A percentile compares a stretch with the other conserved stretches of the same genome.
Evolutionary conservation across 1,140 invertebrate species (phyloP).

Genomic region (Lasioglossum albipes): DNA sequence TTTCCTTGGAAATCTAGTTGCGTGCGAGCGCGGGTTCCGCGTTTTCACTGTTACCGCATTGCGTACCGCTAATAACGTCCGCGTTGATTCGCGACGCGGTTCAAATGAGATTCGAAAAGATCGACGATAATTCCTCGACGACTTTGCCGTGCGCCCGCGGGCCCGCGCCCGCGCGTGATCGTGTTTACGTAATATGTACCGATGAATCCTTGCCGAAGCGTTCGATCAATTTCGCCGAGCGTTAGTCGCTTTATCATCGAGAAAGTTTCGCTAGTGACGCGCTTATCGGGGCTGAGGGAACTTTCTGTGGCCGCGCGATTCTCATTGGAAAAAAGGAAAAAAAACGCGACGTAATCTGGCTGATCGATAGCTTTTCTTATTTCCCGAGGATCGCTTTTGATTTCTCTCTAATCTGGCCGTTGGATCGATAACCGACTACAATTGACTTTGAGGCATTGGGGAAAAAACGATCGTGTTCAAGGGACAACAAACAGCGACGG

Average conservation of each 20-base stretch:
- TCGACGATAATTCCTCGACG: slow-evolving; percentile 10
- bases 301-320: neutral
- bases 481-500: too few species aligned
- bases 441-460: too few species aligned
- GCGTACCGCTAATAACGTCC: slow-evolving; percentile 2
- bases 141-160: neutral
- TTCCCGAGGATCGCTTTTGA: neutral
- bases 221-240: neutral
- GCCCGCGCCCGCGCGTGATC: neutral
- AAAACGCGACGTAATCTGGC: neutral
- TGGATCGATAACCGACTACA: neutral
- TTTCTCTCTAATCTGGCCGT: neutral
- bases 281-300: neutral
- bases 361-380: neutral
- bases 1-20: neutral
- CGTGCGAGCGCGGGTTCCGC: neutral
- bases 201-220: neutral
- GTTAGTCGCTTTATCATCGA: neutral
- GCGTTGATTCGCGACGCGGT: neutral
- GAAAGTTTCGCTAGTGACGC: neutral
- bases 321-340: neutral
- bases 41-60: slow-evolving; percentile 22
- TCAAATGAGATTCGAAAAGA: slow-evolving; percentile 34
- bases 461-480: neutral
- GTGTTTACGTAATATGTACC: slow-evolving; percentile 27